phyloP scores from a whole-genome alignment of 2,797 vertebrate genomes.

The Lithobates pipiens region DNA sequence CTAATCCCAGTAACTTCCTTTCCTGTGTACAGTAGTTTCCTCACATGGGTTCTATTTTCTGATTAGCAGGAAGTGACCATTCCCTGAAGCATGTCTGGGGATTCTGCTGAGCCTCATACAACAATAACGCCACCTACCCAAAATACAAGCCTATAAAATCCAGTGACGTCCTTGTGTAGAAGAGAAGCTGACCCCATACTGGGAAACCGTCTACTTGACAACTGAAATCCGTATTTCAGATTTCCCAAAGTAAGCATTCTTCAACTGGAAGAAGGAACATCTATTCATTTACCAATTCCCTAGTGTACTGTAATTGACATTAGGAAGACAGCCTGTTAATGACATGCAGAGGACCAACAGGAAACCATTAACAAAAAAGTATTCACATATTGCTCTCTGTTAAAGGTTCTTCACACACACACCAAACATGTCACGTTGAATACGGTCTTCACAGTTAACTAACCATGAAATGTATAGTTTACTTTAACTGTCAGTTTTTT shows the following conservation, averaged over 20 bases:
- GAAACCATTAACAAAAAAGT: not conserved
- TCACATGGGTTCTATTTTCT: slow-evolving; percentile 31
- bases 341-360: not conserved
- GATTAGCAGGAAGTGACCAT: slow-evolving; percentile 32
- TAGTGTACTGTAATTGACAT: not conserved
- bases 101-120: slow-evolving; percentile 13
- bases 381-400: not conserved
- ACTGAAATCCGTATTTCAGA: not conserved
- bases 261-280: not conserved
- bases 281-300: not conserved
- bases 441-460: not conserved
- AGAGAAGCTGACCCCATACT: not conserved
- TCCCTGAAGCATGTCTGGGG: slow-evolving; percentile 8
- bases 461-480: not conserved
- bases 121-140: not conserved
- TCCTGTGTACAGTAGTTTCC: slow-evolving; percentile 26
- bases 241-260: not conserved
- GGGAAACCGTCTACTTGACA: not conserved
- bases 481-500: too few species aligned
- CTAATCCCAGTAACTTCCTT: not conserved
- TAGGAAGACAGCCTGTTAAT: not conserved
- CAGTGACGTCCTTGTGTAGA: not conserved
- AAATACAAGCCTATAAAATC: not conserved
- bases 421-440: not conserved
- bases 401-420: not conserved